These are phyloP conservation scores for Nibea albiflora DNA, from an alignment of 2,113 vertebrate genomes.

Conservation along the genomic window DNA sequence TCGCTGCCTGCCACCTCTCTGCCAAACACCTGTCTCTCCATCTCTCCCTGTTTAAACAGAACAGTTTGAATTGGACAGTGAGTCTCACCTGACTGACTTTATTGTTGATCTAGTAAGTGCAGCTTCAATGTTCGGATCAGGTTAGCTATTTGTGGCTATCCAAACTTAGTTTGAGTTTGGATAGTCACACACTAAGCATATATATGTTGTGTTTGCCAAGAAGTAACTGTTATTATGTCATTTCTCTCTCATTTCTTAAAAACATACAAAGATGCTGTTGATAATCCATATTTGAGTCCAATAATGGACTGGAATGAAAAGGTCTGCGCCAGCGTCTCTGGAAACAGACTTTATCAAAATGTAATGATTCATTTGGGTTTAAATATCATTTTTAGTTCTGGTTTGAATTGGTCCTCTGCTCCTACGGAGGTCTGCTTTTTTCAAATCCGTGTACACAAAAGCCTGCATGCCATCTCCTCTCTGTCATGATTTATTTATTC, in stretches of 20 bases:
- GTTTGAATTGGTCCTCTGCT: neutral
- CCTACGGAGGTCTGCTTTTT: neutral
- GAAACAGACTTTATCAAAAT: neutral
- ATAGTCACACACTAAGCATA: neutral
- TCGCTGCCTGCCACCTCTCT: neutral
- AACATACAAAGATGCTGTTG: no score
- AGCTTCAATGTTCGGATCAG: neutral
- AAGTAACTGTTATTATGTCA: neutral
- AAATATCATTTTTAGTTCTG: neutral
- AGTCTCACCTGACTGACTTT: constrained; percentile 23
- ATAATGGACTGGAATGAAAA: no score
- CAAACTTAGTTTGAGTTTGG: neutral
- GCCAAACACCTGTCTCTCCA: neutral
- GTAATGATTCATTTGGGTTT: neutral
- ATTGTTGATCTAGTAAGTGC: constrained; percentile 11
- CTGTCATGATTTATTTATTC: constrained; percentile 3
- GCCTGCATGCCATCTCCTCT: neutral
- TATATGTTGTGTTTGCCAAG: neutral
- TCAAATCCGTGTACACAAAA: neutral
- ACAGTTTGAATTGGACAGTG: constrained; percentile 2
- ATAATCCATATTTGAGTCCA: neutral
- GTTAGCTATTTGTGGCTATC: no score
- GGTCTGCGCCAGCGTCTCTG: neutral
- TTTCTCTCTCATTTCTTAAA: neutral
- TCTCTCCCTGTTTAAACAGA: constrained; percentile 22